Base-by-base conservation (phyloP, 2,888 invertebrate genomes). In the Zeuzera pyrina region DNA sequence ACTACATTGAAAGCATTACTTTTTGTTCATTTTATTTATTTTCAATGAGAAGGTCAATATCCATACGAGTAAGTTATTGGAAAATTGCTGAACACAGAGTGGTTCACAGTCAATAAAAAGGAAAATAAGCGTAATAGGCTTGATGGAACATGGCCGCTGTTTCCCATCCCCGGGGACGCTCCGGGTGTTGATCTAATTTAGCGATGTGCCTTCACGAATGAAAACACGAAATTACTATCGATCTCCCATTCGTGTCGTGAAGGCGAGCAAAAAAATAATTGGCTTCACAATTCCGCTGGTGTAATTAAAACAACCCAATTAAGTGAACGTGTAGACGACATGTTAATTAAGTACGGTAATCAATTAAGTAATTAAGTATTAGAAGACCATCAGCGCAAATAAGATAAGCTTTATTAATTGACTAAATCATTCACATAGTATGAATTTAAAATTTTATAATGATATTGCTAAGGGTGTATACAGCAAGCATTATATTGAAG, bases 181-280 rank as follows among this genome's bases (percentile, higher is more conserved):
- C 43, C 33, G 44, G 47, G 49, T 52, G 55, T 53, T 62, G 57
- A 68, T 66, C 61, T 62, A 61, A 68, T 68, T 64, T 64, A 42
- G 50, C 51, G 45, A 52, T 52, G 43, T 39, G 41, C 37, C 24
- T 39, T 33, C 33, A 35, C 43, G 36, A 46, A 36, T 39, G 41
- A 45, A 49, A 52, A 51, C 46, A 48, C 43, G 35, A 39, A 43
- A 47, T 51, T 45, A 49, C 42, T 48, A 46, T 43, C 42, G 34
- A 30, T 42, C 41, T n/a, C 36, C 13, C 30, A 26, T 26, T 39
- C 29, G 19, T 30, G 33, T 28, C 26, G 29, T 25, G 11, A 8
- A n/a, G 29, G 7, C 19, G 12, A 19, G 19, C 29, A 19, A 11
- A 29, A 29, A 21, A 19, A 29, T 16, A 16, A 29, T 28, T 15